phyloP scores from a whole-genome alignment of 2,888 invertebrate species.

The Exocentrus adspersus region DNA sequence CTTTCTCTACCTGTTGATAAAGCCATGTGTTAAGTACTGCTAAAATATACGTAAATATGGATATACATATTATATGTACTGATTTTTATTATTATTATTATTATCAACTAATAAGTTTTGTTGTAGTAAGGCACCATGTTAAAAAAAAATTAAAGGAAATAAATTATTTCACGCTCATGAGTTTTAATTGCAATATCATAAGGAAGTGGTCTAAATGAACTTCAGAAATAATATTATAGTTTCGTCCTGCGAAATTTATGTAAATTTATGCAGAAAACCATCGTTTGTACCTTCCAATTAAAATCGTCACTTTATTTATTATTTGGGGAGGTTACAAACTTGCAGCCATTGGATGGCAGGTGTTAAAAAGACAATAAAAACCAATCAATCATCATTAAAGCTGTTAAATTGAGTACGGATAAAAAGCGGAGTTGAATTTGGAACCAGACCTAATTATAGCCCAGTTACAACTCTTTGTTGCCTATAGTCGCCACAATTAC shows the following conservation, averaged over 20 bases:
- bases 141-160: not conserved
- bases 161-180: not conserved
- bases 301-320: not conserved
- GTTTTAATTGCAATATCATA: not conserved
- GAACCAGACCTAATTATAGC: conserved; percentile 42
- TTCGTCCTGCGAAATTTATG: not conserved
- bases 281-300: not conserved
- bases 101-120: too few species aligned
- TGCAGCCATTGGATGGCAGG: conserved; percentile 27
- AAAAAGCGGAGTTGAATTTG: conserved; percentile 38
- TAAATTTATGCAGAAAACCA: not conserved
- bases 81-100: too few species aligned
- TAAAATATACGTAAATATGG: too few species aligned
- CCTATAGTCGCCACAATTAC: conserved; percentile 37
- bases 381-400: conserved; percentile 40
- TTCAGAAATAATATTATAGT: not conserved
- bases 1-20: too few species aligned
- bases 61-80: too few species aligned
- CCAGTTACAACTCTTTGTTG: conserved; percentile 40
- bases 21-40: too few species aligned
- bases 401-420: conserved; percentile 30
- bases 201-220: not conserved
- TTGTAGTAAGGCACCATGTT: too few species aligned
- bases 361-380: conserved; percentile 35
- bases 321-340: not conserved